Base-by-base conservation (phyloP, 2,113 vertebrate species). In the Pica pica region DNA sequence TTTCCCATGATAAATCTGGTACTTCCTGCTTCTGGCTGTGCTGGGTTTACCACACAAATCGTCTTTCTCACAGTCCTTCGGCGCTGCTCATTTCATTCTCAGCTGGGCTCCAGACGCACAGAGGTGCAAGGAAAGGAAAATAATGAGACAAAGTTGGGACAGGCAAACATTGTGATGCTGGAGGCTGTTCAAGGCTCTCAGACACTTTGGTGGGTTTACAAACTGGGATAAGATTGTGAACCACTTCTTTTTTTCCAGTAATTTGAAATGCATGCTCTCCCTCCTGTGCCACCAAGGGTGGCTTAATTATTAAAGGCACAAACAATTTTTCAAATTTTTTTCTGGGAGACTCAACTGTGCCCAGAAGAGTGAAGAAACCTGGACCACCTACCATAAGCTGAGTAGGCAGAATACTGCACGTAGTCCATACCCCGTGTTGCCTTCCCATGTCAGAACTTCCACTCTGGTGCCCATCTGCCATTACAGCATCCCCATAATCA, bases 1-100 rank as follows among this genome's bases (percentile, higher is more conserved):
- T 95, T 97, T 97, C 94, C 96, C 94, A 95, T 96, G 95, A 96
- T 94, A 96, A 96, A 96, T 96, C 94, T 89, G 83, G 95, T 95
- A 97, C 94, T 96, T 95, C 96, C 95, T 95, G 95, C 95, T 96
- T 96, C 95, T 97, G 95, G 55, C 93, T 95, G 95, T 74, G 95
- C 94, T 95, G 86, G 96, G 95, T 95, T 97, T 97, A 96, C 93
- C 93, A 95, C 93, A 97, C 91, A 97, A 95, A 90, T 88, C 17
- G 92, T 93, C 86, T 93, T 96, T 95, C 97, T 96, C 93, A 93
- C 95, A 96, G 88, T 95, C 87, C 93, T 95, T 97, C 16, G 22
- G 89, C 79, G 12, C 86, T 95, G 81, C 75, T 96, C 95, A 91
- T 96, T 96, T 91, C 74, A 39, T 86, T 96, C 94, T 97, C 96